These are phyloP conservation scores for Oreochromis grahami DNA, from an alignment of 2,797 vertebrate species.

Conservation along the genomic window DNA sequence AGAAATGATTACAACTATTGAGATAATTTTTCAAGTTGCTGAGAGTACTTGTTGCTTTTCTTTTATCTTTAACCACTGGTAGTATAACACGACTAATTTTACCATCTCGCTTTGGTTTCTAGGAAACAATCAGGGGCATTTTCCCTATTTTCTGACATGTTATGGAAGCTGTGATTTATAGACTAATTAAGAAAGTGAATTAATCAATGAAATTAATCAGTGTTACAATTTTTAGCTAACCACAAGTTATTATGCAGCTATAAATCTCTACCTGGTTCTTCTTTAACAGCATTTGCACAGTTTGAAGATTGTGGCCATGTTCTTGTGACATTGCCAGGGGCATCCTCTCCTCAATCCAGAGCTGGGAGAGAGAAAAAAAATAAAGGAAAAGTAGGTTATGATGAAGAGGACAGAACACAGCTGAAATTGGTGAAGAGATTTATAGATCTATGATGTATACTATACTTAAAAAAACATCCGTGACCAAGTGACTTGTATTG, in stretches of 20 bases:
- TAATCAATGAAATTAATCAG: not conserved
- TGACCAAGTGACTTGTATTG: not conserved
- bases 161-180: not conserved
- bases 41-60: not conserved
- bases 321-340: slow-evolving; percentile 85
- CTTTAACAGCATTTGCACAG: slow-evolving; percentile 88
- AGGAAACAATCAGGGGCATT: not conserved
- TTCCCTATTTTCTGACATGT: not conserved
- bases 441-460: not conserved
- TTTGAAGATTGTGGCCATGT: slow-evolving; percentile 88
- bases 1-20: not conserved
- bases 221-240: not conserved
- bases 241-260: not conserved
- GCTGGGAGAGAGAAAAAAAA: slow-evolving; percentile 62
- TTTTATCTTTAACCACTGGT: not conserved
- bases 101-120: not conserved
- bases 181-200: not conserved
- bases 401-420: not conserved
- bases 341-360: slow-evolving; percentile 93
- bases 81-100: not conserved
- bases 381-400: not conserved
- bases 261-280: slow-evolving; percentile 85
- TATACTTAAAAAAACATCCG: not conserved
- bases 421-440: not conserved
- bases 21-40: not conserved